phyloP scores from a whole-genome alignment of 2,888 invertebrate genomes.

The Heteropelma amictum region DNA sequence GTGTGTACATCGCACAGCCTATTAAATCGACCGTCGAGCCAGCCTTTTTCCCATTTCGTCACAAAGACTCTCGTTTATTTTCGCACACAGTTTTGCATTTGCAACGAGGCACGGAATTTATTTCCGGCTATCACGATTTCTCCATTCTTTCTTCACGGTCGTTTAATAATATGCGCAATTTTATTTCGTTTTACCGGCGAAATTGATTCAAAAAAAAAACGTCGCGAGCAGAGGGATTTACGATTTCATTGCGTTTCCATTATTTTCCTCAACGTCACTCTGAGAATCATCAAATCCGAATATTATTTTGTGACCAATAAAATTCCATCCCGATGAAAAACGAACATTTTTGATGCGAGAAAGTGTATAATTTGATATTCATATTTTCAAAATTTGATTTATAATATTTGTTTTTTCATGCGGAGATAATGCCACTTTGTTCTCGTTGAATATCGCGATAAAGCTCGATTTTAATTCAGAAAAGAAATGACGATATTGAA shows the following conservation, averaged over 20 bases:
- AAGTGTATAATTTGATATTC: too few species aligned
- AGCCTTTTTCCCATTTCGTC: slow-evolving; percentile 51
- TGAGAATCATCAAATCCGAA: too few species aligned
- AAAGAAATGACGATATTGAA: too few species aligned
- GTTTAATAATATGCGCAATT: too few species aligned
- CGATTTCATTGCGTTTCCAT: slow-evolving; percentile 11
- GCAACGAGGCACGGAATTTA: slow-evolving; percentile 45
- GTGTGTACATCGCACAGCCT: slow-evolving; percentile 40
- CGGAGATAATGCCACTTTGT: too few species aligned
- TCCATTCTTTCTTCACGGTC: slow-evolving; percentile 4
- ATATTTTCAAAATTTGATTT: too few species aligned
- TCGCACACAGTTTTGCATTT: slow-evolving; percentile 40
- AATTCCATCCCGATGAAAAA: too few species aligned
- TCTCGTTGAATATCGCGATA: too few species aligned
- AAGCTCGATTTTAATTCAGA: too few species aligned
- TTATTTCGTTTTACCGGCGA: not conserved
- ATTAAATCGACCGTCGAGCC: slow-evolving; percentile 59
- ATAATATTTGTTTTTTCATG: too few species aligned
- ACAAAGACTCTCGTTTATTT: slow-evolving; percentile 29
- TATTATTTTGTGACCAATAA: too few species aligned
- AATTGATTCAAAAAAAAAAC: not conserved
- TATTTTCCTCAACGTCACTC: not conserved
- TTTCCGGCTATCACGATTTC: slow-evolving; percentile 57
- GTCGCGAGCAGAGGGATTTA: not conserved
- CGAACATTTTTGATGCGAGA: too few species aligned